Base-by-base conservation (phyloP, 2,888 invertebrate genomes). In the Sepioteuthis lessoniana region DNA sequence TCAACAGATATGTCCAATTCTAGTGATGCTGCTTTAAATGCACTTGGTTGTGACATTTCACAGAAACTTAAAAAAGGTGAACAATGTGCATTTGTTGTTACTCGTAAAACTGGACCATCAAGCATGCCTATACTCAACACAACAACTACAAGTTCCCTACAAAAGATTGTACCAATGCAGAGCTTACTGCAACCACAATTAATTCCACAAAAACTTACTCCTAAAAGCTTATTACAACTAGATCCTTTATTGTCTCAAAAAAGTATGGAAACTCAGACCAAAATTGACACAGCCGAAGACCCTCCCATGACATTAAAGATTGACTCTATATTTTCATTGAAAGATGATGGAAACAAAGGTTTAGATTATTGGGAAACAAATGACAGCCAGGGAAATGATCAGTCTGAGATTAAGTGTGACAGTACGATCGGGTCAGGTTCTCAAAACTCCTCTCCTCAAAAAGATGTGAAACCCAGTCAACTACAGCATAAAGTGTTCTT, bases 261-360 rank as follows among this genome's bases (percentile, higher is more conserved):
- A 55, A 55, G 25, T 55, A 55, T 5, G n/a, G n/a, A 76, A 76
- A 31, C 13, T 3, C 76, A 8, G 10, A 76, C 19, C n/a, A 35
- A 76, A 76, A 76, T 35, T n/a, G n/a, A 76, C 0, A 0, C 10
- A 28, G 92, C 7, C 3, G 92, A 92, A n/a, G 92, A 92, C 7
- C n/a, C n/a, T 31, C 92, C 92, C 5, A 42, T 92, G 92, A 92
- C 92, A 31, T 46, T 92, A 35, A 92, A 92, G 38, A 92, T 92
- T 16, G 92, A 92, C 19, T 46, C 92, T 5, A 92, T 92, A 92
- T 92, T 92, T 46, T 92, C 92, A 19, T 31, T 92, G 46, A 42
- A 47, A 38, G 47, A 47, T n/a, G 47, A 92, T 21, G n/a, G 8
- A n/a, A 76, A n/a, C 16, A n/a, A 76, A n/a, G 35, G 0, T 76